Evolutionary conservation across 2,797 vertebrate species (phyloP), one percentile per base, ranked within the genome.

Genomic region (Champsocephalus esox): DNA sequence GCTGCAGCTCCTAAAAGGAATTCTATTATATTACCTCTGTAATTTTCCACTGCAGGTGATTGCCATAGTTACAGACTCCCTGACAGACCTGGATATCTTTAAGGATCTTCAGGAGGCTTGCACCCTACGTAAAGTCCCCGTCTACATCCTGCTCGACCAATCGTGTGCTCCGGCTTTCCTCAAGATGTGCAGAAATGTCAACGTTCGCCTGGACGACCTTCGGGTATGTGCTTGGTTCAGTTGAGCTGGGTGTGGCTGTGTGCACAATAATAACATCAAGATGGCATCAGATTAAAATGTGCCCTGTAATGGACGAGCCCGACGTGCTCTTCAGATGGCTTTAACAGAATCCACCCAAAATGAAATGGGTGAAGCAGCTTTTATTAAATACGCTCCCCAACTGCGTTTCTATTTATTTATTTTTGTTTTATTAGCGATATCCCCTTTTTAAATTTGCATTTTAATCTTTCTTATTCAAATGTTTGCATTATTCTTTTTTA

Each of bases 81-180:
- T 99, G 89, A 99, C 98, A 19, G 98, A 99, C 85, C 95, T 95
- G 6, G 98, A 99, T 88, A 95, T 99, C 89, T 98, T 99, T 56
- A 90, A 93, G 84, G 98, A 99, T 91, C 95, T 99, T 62, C 96
- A 96, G 89, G 97, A 99, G 70, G 97, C 96, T 0, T 96, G 94
- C 61, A 92, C 79, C 28, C 92, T 82, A 24, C 95, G 94, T 50
- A 88, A 85, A 24, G 95, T 99, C 59, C 97, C 98, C 0, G 96
- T 98, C 45, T 99, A 99, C 88, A 95, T 99, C 81, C 96, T 99
- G 56, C 94, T 99, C 70, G 98, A 99, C 85, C 96, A 96, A 52
- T 90, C 95, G 0, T 94, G 93, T 46, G 81, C 96, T 16, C 80
- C 92, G 0, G 94, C 96, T 70, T 99, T 99, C 89, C 90, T 99